Evolutionary conservation across 2,888 invertebrate genomes (phyloP).

Genomic region (Prenolepis imparis): DNA sequence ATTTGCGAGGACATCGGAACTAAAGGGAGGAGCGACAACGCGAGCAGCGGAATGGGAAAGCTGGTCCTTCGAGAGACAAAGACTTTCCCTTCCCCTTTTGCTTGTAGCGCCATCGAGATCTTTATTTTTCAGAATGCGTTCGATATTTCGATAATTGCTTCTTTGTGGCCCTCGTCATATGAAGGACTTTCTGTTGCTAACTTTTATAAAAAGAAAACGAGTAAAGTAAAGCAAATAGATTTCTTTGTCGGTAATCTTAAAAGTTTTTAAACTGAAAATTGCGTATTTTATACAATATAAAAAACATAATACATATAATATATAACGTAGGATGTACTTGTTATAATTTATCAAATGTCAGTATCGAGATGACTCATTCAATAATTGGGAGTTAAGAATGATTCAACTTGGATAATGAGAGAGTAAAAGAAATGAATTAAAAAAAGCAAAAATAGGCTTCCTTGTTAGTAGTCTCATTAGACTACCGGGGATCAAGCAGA

Average conservation of each 20-base stretch:
- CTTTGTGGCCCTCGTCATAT: slow-evolving; percentile 9
- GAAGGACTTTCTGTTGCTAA: slow-evolving; percentile 18
- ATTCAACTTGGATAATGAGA: slow-evolving; percentile 24
- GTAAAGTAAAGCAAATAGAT: background rate
- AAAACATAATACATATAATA: background rate
- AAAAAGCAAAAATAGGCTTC: slow-evolving; percentile 3
- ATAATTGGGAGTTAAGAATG: background rate
- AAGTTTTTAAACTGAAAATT: slow-evolving; percentile 10
- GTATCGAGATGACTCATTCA: background rate
- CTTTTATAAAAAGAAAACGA: background rate
- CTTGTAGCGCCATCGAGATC: slow-evolving; percentile 27
- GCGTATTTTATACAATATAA: background rate
- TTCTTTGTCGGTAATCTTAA: background rate
- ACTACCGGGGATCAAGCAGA: background rate
- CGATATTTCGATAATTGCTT: slow-evolving; percentile 55
- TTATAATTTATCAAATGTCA: background rate
- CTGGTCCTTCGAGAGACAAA: slow-evolving; percentile 45
- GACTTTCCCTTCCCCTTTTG: background rate
- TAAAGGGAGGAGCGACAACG: slow-evolving; percentile 41
- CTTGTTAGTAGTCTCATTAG: slow-evolving; percentile 42
- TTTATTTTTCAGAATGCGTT: slow-evolving; percentile 46
- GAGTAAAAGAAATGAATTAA: slow-evolving; percentile 9
- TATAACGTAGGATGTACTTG: background rate
- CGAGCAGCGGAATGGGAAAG: slow-evolving; percentile 32
- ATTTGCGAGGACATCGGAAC: slow-evolving; percentile 69